Evolutionary conservation across 1,140 invertebrate genomes (phyloP).

Genomic region (Paralvinella palmiformis): DNA sequence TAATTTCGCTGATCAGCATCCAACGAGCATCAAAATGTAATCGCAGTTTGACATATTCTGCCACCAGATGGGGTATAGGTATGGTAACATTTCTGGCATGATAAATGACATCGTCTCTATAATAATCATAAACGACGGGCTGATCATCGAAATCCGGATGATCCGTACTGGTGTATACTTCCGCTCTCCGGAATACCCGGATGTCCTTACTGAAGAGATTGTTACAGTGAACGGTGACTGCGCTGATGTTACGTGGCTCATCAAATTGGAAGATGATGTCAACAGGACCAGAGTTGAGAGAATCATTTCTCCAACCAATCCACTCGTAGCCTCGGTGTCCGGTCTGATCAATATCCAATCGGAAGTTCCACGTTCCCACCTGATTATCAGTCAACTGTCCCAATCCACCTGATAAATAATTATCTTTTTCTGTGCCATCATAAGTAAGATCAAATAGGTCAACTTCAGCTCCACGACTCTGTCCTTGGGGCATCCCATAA

Average conservation of each 20-base stretch:
- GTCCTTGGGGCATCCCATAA: conserved; percentile 79
- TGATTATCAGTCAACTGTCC: conserved; percentile 83
- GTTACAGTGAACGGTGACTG: conserved; percentile 74
- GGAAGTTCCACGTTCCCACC: conserved; percentile 69
- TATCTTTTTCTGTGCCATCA: conserved; percentile 61
- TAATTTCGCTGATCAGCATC: conserved; percentile 84
- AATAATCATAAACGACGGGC: conserved; percentile 8
- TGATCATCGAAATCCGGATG: conserved; percentile 32
- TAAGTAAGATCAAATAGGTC: conserved; percentile 87
- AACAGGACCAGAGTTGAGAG: conserved; percentile 26
- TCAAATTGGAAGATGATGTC: conserved; percentile 74
- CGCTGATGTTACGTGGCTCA: conserved; percentile 75
- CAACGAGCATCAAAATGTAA: conserved; percentile 75
- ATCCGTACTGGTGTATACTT: conserved; percentile 75
- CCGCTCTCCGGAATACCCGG: conserved; percentile 58
- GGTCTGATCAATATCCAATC: conserved; percentile 61
- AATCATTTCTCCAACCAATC: conserved; percentile 77
- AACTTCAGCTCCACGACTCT: conserved; percentile 63
- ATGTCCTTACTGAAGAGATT: conserved; percentile 65
- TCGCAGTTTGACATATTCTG: conserved; percentile 71
- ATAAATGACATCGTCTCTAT: neutral
- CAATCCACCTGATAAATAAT: conserved; percentile 63
- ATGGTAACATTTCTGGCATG: conserved; percentile 72
- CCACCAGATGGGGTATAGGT: conserved; percentile 74
- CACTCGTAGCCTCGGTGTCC: conserved; percentile 60